A percentile compares a stretch with the other conserved stretches of the same genome.
Conservation (phyloP, 1,140 invertebrate species). For the Augochlora pura region DNA sequence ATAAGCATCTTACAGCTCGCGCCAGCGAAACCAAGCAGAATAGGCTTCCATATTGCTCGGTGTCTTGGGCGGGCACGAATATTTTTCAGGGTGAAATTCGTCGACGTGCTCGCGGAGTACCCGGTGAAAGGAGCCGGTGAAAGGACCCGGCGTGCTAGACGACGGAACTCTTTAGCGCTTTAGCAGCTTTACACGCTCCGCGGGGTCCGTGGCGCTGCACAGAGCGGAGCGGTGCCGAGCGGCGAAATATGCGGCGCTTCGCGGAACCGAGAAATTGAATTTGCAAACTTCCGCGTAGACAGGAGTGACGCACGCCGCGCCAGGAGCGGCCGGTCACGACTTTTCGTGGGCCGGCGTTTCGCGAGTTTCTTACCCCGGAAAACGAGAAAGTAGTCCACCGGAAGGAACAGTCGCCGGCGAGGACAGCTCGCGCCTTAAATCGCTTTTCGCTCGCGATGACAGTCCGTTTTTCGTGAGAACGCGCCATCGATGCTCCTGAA, state of each 20-base stretch:
- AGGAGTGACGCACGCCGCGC: slow-evolving; percentile 8
- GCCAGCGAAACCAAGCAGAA: not conserved
- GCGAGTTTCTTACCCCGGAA: not conserved
- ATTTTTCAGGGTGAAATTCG: slow-evolving; percentile 43
- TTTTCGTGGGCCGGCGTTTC: not conserved
- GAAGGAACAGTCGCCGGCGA: not conserved
- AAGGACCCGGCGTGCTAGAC: slow-evolving; percentile 37
- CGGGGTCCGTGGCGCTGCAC: slow-evolving; percentile 32
- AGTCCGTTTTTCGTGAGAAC: too few species aligned
- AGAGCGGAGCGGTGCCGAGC: not conserved
- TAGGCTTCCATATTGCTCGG: not conserved
- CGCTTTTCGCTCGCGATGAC: too few species aligned
- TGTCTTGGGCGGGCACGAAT: slow-evolving; percentile 5
- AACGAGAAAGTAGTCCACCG: not conserved
- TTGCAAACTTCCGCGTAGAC: slow-evolving; percentile 57
- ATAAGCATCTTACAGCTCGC: slow-evolving; percentile 42
- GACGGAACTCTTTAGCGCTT: slow-evolving; percentile 58
- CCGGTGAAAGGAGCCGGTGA: slow-evolving; percentile 13
- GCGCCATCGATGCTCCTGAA: too few species aligned
- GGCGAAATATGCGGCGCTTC: slow-evolving; percentile 59
- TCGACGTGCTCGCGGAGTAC: slow-evolving; percentile 28
- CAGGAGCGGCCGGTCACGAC: slow-evolving; percentile 9
- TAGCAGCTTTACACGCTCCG: slow-evolving; percentile 58
- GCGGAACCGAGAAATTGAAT: slow-evolving; percentile 65
- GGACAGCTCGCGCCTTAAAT: too few species aligned